Evolutionary conservation across 2,797 vertebrate species (phyloP), one percentile per base, ranked within the genome.

Genomic region (Eidolon dupreanum): DNA sequence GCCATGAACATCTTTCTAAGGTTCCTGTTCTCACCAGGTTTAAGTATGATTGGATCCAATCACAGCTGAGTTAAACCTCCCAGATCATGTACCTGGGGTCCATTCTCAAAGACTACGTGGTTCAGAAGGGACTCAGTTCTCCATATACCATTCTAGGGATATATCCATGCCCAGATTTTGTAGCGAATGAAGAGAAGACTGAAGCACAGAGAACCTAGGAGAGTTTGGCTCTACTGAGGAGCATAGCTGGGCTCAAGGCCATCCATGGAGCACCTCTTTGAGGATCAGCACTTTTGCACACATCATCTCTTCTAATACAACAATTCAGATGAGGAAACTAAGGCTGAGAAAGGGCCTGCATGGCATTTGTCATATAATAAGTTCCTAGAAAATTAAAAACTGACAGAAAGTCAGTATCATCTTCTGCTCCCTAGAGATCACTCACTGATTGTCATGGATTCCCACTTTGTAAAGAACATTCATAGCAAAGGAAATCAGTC

Each of bases 401-500:
- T 43, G 46, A 53, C 13, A 55, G 46, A 74, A 70, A 90, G 24
- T 46, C 43, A 63, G 8, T 4, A 31, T 31, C n/a, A 20, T 3
- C 10, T 22, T 24, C 31, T 51, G 11, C 5, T 4, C 24, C 26
- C 10, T 66, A 3, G 75, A 66, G 71, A n/a, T 65, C 20, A 8
- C 12, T 2, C 43, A 8, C 10, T 17, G 53, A 68, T 28, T 16
- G 36, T 43, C 15, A 13, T 31, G 19, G 41, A 36, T 70, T 36
- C 46, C 41, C 22, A 31, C 61, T 46, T 41, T 2, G 6, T 36
- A 68, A 79, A 65, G 65, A 63, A 49, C n/a, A 10, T n/a, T 53
- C 43, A 49, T 16, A 95, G 66, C 68, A 59, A 75, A 61, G 51
- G n/a, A 55, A 71, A 75, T 53, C n/a, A 31, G 33, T 73, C 74